Evolutionary conservation across 2,113 vertebrate species (phyloP).

Genomic region (Archilochus colubris): DNA sequence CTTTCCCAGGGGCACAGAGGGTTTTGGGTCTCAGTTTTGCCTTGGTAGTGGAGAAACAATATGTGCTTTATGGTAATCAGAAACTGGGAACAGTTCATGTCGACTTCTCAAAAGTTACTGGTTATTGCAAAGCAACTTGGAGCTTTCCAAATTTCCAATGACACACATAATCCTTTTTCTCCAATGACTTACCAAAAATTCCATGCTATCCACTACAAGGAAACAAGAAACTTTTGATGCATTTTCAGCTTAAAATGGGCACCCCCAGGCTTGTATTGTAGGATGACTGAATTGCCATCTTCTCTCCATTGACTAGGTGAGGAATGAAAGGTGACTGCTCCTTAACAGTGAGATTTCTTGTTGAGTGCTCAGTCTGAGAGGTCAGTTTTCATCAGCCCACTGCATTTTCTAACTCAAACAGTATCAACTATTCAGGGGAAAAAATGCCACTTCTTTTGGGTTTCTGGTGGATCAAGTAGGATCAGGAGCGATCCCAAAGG

Average conservation of each 20-base stretch:
- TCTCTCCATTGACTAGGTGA: not conserved
- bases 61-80: not conserved
- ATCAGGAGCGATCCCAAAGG: not conserved
- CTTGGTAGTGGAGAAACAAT: not conserved
- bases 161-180: not conserved
- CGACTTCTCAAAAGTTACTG: not conserved
- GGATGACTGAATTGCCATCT: not conserved
- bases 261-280: not conserved
- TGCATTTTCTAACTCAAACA: not conserved
- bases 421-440: not conserved
- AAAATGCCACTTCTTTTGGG: not conserved
- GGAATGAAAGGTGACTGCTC: not conserved
- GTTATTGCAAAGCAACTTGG: not conserved
- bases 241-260: not conserved
- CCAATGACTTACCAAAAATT: not conserved
- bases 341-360: not conserved
- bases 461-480: not conserved
- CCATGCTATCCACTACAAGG: not conserved
- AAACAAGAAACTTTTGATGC: not conserved
- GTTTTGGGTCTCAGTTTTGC: not conserved
- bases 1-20: not conserved
- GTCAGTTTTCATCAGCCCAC: not conserved
- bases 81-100: fast-evolving
- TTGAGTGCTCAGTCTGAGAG: not conserved
- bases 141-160: too few species aligned